A percentile compares a stretch with the other conserved stretches of the same genome.
Evolutionary conservation across 2,113 vertebrate genomes (phyloP).

Genomic region (Pheucticus melanocephalus): DNA sequence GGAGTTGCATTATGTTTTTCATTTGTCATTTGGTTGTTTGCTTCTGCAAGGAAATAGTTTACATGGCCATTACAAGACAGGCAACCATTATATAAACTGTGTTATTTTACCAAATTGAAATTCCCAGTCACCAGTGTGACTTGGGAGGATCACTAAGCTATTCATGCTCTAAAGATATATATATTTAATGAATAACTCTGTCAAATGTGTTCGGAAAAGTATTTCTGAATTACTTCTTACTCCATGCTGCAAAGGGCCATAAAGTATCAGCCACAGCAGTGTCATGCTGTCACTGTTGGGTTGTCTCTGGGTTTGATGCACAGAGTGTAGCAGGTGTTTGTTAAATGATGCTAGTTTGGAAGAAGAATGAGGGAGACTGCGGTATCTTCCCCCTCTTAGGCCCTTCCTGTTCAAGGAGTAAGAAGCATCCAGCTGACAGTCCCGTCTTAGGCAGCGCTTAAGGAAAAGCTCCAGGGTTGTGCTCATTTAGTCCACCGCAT

Average conservation of each 20-base stretch:
- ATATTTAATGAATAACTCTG: neutral
- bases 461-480: neutral
- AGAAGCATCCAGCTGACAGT: neutral
- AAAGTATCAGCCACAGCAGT: neutral
- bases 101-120: neutral
- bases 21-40: neutral
- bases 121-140: neutral
- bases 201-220: neutral
- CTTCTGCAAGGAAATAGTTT: neutral
- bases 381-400: neutral
- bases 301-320: neutral
- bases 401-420: neutral
- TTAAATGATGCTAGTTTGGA: neutral
- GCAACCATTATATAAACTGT: neutral
- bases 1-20: neutral
- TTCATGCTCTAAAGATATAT: neutral
- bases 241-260: neutral
- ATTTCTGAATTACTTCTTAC: neutral
- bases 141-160: neutral
- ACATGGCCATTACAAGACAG: neutral
- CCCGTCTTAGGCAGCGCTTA: neutral
- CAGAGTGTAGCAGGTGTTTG: neutral
- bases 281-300: accelerated
- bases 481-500: neutral
- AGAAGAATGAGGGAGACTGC: neutral